phyloP scores from a whole-genome alignment of 1,140 invertebrate species.

The Belonocnema kinseyi region DNA sequence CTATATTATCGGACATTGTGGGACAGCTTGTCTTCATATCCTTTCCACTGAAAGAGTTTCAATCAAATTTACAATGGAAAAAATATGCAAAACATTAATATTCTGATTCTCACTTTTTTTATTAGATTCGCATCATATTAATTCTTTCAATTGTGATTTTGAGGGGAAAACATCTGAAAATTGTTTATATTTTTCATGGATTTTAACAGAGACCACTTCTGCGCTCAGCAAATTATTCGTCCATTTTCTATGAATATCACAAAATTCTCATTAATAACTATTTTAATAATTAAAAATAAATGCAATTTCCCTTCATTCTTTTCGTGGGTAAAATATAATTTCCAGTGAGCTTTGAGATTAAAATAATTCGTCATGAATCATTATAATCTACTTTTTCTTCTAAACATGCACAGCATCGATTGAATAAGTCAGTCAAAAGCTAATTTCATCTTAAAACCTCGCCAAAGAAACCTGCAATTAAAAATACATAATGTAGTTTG shows the following conservation, averaged over 20 bases:
- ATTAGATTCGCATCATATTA: too few relatives aligned
- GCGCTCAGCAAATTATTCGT: neutral
- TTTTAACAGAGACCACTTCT: neutral
- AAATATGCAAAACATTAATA: neutral
- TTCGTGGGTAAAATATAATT: too few relatives aligned
- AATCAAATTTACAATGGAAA: neutral
- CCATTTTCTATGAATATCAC: too few relatives aligned
- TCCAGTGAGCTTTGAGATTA: too few relatives aligned
- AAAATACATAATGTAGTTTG: neutral
- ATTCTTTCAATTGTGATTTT: neutral
- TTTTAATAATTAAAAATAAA: too few relatives aligned
- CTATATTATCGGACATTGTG: neutral
- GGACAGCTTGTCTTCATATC: neutral
- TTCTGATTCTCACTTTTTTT: too few relatives aligned
- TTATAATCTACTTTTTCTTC: neutral
- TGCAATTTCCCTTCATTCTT: too few relatives aligned
- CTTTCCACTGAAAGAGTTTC: neutral
- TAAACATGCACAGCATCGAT: neutral
- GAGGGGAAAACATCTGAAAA: conserved; percentile 7
- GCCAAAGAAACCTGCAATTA: neutral
- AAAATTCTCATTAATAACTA: too few relatives aligned
- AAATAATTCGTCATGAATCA: too few relatives aligned
- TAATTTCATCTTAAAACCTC: conserved; percentile 2
- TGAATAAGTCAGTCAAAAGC: conserved; percentile 20
- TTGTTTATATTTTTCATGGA: neutral